Conservation (phyloP, 2,113 vertebrate genomes). For the Cynopterus brachyotis region DNA sequence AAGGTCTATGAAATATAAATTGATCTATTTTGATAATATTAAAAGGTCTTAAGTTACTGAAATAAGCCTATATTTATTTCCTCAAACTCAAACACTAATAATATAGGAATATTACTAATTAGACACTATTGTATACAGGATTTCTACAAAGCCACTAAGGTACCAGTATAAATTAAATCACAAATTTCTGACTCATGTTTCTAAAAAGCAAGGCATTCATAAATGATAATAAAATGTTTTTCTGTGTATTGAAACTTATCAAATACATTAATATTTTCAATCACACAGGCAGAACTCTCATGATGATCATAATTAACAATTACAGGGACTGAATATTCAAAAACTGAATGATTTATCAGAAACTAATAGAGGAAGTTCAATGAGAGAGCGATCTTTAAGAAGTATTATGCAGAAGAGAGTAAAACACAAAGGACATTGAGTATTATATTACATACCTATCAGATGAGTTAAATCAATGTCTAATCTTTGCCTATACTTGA, state of each 20-base stretch:
- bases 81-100: neutral
- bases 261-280: neutral
- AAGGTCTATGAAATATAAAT: conserved; percentile 40
- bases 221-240: neutral
- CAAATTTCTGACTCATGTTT: neutral
- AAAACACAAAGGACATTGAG: neutral
- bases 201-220: neutral
- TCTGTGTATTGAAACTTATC: neutral
- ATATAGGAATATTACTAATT: neutral
- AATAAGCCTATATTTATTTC: conserved; percentile 1
- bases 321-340: neutral
- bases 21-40: neutral
- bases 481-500: conserved; percentile 92
- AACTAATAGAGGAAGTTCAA: neutral
- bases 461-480: conserved; percentile 95
- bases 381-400: conserved; percentile 4
- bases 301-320: conserved; percentile 3
- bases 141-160: neutral
- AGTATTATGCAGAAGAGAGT: neutral
- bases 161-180: neutral
- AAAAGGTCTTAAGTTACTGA: neutral
- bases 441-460: conserved; percentile 86
- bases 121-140: neutral
- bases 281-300: neutral
- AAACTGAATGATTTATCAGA: neutral